Evolutionary conservation across 2,113 vertebrate genomes (phyloP).

Genomic region (Clarias macrocephalus): DNA sequence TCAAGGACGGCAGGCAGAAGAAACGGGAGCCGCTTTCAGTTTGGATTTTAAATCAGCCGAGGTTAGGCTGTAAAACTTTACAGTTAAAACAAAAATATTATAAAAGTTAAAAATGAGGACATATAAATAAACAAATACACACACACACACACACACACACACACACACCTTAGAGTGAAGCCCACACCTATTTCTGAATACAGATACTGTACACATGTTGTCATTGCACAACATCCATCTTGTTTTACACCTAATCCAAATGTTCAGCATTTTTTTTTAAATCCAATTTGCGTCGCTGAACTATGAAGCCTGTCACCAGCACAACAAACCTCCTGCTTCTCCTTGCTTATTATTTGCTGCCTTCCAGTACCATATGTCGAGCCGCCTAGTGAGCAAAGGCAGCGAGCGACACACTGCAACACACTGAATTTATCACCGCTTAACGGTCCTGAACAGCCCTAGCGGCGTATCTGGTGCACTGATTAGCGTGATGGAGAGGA

Average conservation of each 20-base stretch:
- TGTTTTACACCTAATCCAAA: not conserved
- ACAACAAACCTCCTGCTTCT: not conserved
- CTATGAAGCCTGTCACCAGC: not conserved
- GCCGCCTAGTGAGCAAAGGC: not conserved
- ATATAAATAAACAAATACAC: not conserved
- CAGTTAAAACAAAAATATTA: not conserved
- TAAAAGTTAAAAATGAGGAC: not conserved
- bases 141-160: not conserved
- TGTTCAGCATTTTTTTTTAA: not conserved
- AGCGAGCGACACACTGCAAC: not conserved
- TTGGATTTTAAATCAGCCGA: no score
- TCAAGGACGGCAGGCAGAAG: no score
- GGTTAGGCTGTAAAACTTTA: no score
- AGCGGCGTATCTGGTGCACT: not conserved
- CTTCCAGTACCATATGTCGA: constrained; percentile 15
- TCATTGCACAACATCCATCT: not conserved
- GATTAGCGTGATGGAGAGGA: constrained; percentile 34
- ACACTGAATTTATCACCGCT: constrained; percentile 18
- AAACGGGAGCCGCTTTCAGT: no score
- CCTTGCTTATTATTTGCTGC: constrained; percentile 10
- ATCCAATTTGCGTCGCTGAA: not conserved
- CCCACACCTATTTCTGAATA: not conserved
- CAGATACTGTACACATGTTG: not conserved
- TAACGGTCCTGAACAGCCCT: constrained; percentile 27
- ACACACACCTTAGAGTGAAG: not conserved